Conservation (phyloP, 2,113 vertebrate species). For the Strix uralensis region DNA sequence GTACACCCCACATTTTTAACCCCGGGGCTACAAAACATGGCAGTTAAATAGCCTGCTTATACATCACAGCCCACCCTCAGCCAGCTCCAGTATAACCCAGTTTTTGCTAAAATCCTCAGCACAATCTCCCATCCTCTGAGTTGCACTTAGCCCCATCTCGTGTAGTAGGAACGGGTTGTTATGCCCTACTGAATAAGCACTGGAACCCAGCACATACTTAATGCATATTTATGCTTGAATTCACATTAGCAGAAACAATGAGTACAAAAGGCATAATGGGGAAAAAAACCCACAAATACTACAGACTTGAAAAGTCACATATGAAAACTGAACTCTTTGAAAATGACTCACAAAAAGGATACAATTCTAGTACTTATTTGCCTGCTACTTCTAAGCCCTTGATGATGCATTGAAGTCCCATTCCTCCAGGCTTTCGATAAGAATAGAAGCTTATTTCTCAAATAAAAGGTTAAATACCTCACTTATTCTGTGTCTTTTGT, state of each 20-base stretch:
- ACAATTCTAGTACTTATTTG: not conserved
- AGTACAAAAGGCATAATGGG: not conserved
- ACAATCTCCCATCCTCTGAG: not conserved
- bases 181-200: not conserved
- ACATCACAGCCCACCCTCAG: not conserved
- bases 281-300: not conserved
- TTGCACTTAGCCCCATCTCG: not conserved
- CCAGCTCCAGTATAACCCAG: not conserved
- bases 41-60: not conserved
- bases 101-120: not conserved
- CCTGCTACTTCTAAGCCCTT: not conserved
- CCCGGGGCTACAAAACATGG: not conserved
- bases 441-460: not conserved
- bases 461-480: not conserved
- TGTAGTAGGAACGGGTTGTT: not conserved
- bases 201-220: not conserved
- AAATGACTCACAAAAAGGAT: not conserved
- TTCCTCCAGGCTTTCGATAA: not conserved
- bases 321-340: not conserved
- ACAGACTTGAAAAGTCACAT: not conserved
- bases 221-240: not conserved
- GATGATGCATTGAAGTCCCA: not conserved
- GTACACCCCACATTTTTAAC: not conserved
- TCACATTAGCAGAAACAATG: conserved; percentile 9
- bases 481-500: not conserved